Evolutionary conservation across 2,888 invertebrate genomes (phyloP).

Genomic region (Cecidostiba fungosa): DNA sequence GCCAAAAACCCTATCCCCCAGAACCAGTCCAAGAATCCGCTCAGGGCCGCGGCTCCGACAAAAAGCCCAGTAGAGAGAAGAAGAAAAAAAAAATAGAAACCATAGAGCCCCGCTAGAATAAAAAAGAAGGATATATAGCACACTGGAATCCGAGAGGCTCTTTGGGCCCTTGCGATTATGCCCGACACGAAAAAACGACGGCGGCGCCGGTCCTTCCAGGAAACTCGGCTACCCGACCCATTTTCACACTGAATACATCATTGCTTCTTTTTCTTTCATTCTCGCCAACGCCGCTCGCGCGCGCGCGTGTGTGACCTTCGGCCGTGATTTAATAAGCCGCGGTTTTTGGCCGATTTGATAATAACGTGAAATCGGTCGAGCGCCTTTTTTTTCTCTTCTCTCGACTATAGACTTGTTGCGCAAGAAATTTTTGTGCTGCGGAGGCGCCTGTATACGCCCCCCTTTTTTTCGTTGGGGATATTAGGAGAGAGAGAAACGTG

Average conservation of each 20-base stretch:
- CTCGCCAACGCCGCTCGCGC: conserved; percentile 18
- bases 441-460: neutral
- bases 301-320: conserved; percentile 31
- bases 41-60: conserved; percentile 6
- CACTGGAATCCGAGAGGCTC: conserved; percentile 45
- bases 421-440: neutral
- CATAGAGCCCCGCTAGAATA: conserved; percentile 5
- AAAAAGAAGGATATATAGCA: conserved; percentile 41
- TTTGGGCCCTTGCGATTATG: conserved; percentile 41
- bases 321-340: conserved; percentile 55
- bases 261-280: conserved; percentile 16
- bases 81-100: neutral
- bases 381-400: neutral
- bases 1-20: neutral
- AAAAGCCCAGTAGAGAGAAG: conserved; percentile 2
- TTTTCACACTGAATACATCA: conserved; percentile 64
- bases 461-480: neutral
- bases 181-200: conserved; percentile 24
- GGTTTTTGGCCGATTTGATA: conserved; percentile 53
- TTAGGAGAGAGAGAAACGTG: neutral
- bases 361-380: conserved; percentile 54
- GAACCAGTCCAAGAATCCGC: conserved; percentile 1
- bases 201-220: conserved; percentile 64
- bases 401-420: neutral
- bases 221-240: conserved; percentile 50